phyloP scores from a whole-genome alignment of 2,113 vertebrate species.

The Calyptomena viridis region DNA sequence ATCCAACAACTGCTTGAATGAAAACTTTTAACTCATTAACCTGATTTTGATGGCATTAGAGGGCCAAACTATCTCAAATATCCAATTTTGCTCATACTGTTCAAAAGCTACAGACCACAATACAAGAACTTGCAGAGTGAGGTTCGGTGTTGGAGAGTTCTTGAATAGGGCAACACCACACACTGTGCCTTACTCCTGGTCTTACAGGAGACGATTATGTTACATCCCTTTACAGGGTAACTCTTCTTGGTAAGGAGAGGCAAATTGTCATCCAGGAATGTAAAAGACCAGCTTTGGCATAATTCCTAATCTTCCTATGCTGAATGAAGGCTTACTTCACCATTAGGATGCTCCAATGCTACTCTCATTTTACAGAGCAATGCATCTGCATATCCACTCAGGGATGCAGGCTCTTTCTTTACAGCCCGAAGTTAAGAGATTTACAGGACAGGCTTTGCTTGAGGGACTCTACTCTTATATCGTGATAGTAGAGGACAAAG shows the following conservation, averaged over 20 bases:
- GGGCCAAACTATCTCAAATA: background rate
- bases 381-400: background rate
- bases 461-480: background rate
- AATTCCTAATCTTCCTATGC: no score
- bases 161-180: background rate
- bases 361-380: background rate
- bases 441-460: background rate
- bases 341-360: background rate
- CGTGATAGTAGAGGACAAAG: background rate
- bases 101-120: background rate
- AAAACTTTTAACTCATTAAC: background rate
- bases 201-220: background rate
- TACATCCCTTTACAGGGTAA: background rate
- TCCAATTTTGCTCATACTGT: background rate
- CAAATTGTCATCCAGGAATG: background rate
- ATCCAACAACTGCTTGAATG: background rate
- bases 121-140: background rate
- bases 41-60: background rate
- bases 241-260: background rate
- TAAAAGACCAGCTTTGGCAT: background rate
- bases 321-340: no score
- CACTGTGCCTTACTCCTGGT: no score
- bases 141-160: background rate
- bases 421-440: background rate
- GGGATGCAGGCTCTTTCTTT: background rate